Evolutionary conservation across 2,888 invertebrate species (phyloP).

Genomic region (Acleris laterana): DNA sequence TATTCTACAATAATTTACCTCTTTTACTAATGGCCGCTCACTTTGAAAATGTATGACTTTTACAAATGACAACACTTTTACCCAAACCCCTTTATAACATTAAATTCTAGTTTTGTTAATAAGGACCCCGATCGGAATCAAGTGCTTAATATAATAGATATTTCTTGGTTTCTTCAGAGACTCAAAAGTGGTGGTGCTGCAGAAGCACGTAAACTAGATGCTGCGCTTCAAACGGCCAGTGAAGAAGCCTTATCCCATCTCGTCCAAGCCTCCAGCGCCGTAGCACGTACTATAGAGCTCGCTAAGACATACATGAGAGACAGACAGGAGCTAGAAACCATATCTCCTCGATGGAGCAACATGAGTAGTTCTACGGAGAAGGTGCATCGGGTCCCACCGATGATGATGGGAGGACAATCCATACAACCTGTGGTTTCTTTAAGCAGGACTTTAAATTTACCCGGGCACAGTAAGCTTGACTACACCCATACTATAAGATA

Average conservation of each 20-base stretch:
- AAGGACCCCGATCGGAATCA: no score
- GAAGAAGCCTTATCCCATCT: slow-evolving; percentile 66
- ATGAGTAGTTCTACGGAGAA: slow-evolving; percentile 62
- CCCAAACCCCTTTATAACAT: no score
- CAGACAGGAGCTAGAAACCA: slow-evolving; percentile 53
- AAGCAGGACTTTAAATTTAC: slow-evolving; percentile 61
- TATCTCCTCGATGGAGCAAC: slow-evolving; percentile 64
- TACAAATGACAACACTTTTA: no score
- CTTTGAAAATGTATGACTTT: no score
- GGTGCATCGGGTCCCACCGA: slow-evolving; percentile 68
- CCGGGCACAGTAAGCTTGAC: slow-evolving; percentile 54
- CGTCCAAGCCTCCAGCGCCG: slow-evolving; percentile 67
- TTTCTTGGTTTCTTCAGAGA: slow-evolving; percentile 49
- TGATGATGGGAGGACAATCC: slow-evolving; percentile 69
- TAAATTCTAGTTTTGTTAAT: no score
- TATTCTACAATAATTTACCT: no score
- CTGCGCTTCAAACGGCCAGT: slow-evolving; percentile 61
- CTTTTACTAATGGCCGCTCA: no score
- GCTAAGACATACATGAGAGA: slow-evolving; percentile 61
- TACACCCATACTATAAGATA: background rate
- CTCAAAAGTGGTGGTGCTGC: slow-evolving; percentile 62
- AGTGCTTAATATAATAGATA: no score
- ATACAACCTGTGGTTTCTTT: slow-evolving; percentile 75
- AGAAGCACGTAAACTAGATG: slow-evolving; percentile 61
- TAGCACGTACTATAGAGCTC: slow-evolving; percentile 62